Percentiles rank a stretch among this genome's conserved stretches.
Evolutionary conservation across 2,113 vertebrate species (phyloP).

Genomic region (Promerops cafer): DNA sequence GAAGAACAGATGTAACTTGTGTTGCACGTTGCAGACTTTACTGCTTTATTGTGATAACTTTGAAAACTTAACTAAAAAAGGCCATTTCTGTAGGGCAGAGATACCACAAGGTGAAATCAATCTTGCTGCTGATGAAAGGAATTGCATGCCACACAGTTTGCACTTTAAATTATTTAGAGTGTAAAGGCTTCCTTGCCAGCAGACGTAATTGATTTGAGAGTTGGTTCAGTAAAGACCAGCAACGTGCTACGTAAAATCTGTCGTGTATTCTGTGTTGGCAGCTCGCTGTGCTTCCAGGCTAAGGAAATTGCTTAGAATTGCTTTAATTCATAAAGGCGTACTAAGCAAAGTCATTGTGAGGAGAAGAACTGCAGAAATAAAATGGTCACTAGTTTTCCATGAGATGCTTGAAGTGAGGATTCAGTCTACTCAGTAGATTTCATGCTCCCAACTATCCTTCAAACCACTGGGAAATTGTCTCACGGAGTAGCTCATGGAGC

Average conservation of each 20-base stretch:
- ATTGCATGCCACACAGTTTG: background rate
- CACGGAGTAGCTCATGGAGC: background rate
- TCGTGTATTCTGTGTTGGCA: constrained; percentile 20
- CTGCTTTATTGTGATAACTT: constrained; percentile 17
- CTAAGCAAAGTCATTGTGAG: background rate
- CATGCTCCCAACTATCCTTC: background rate
- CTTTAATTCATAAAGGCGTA: background rate
- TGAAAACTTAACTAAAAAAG: constrained; percentile 50
- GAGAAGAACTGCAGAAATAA: background rate
- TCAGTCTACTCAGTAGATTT: background rate
- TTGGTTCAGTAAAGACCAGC: constrained; percentile 46
- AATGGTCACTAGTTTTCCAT: background rate
- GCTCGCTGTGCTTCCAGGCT: constrained; percentile 2
- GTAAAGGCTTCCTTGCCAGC: constrained; percentile 54
- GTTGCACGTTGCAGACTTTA: background rate
- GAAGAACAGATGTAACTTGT: constrained; percentile 9
- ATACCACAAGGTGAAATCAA: constrained; percentile 49
- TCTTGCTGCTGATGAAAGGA: constrained; percentile 50
- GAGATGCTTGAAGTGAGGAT: background rate
- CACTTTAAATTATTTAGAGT: constrained; percentile 67
- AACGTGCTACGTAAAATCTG: constrained; percentile 37
- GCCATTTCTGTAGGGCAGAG: constrained; percentile 44
- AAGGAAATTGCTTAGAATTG: constrained; percentile 1
- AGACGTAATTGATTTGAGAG: constrained; percentile 63
- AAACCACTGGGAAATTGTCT: background rate